Base-by-base conservation (phyloP, 2,113 vertebrate genomes). In the Irena cyanogastra region DNA sequence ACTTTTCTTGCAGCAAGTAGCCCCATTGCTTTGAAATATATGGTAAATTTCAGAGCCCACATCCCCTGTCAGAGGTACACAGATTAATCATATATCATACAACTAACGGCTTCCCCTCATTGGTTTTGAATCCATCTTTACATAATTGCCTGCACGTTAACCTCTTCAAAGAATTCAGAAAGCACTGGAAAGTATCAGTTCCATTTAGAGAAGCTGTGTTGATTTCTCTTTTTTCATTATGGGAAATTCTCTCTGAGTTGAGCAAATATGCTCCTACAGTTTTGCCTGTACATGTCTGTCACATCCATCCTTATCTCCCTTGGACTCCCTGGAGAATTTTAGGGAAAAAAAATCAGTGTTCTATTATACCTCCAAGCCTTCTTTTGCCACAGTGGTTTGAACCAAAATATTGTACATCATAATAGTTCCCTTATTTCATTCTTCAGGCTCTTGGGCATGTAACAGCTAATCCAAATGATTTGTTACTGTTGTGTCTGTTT, bases 361-460 rank as follows among this genome's bases (percentile, higher is more conserved):
- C n/a, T 75, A 50, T 66, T 81, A 75, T 26, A 78, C 15, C 60
- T 89, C 24, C 33, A 94, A 82, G 56, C 28, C 27, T 83, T 84
- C 44, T 44, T 87, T 35, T 84, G 35, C 41, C 37, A 47, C 6
- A 44, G 21, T 68, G 30, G 15, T 87, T 87, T 94, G 70, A 94
- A 71, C n/a, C 44, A 91, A 91, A 81, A 76, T 91, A 85, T 60
- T 85, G 28, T 49, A 41, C 41, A 21, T 78, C 39, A 16, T 78
- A 79, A 72, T 54, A 79, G 81, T 78, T 87, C 35, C 64, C 72
- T 75, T 89, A 75, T 71, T 97, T 93, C 61, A 85, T 93, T 49
- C 61, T 82, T 87, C 80, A 93, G n/a, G n/a, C 70, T 93, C 81
- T 79, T 93, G 42, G 87, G 24, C 33, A 54, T 74, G 20, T 87